Evolutionary conservation across 2,113 vertebrate genomes (phyloP).

Genomic region (Hippocampus abdominalis): DNA sequence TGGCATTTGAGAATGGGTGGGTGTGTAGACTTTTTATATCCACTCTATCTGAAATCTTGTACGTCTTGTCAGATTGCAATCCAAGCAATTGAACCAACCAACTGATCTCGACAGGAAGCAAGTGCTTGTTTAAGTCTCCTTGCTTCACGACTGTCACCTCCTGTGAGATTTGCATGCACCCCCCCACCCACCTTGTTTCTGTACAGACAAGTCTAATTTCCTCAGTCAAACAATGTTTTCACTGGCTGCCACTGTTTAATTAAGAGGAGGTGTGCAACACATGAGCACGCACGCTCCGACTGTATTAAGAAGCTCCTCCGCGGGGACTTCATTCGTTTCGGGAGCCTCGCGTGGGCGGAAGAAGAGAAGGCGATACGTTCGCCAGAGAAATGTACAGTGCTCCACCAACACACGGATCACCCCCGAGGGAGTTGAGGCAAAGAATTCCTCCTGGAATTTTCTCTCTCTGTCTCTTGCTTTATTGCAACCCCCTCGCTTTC

Average conservation of each 20-base stretch:
- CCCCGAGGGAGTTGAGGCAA: constrained; percentile 45
- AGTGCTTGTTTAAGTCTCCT: not conserved
- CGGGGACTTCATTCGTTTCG: constrained; percentile 50
- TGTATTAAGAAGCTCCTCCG: constrained; percentile 60
- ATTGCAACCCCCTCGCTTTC: constrained; percentile 2
- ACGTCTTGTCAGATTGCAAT: too few relatives aligned
- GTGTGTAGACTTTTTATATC: too few relatives aligned
- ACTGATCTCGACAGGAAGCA: not conserved
- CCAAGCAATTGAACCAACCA: not conserved
- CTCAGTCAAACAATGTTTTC: constrained; percentile 39
- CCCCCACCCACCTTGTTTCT: not conserved
- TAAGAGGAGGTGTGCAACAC: constrained; percentile 53
- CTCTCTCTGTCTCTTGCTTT: constrained; percentile 32
- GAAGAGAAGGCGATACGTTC: constrained; percentile 42
- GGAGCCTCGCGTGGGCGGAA: constrained; percentile 59
- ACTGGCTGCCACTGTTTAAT: constrained; percentile 56
- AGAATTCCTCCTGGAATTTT: constrained; percentile 59
- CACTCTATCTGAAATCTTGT: not conserved
- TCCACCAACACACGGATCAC: constrained; percentile 51
- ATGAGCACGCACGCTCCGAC: constrained; percentile 35
- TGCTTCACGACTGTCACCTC: not conserved
- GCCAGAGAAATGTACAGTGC: constrained; percentile 55
- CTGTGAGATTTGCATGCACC: constrained; percentile 22
- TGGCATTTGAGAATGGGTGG: too few relatives aligned
- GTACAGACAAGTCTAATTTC: constrained; percentile 38